Evolutionary conservation across 2,797 vertebrate genomes (phyloP), one percentile per base, ranked within the genome.

Genomic region (Pampus argenteus): DNA sequence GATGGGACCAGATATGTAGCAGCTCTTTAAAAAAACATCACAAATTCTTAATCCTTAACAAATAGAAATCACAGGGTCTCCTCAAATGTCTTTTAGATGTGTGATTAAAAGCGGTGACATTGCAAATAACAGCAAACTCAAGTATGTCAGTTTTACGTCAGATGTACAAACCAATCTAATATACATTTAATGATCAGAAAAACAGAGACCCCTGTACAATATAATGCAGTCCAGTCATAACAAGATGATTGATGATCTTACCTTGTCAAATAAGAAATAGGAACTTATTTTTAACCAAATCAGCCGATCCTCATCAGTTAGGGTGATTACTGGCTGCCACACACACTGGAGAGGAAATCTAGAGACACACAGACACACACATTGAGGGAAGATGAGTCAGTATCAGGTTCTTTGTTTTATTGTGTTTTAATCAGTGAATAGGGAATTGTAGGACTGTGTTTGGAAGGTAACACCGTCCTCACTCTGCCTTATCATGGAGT

Each of bases 261-360:
- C 94, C 94, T 94, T 91, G 71, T 74, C 65, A 91, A 93, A 82
- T 61, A 86, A 87, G 63, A 83, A 92, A 90, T 87, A 81, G 74
- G 79, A 88, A 90, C 72, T 87, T 89, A 67, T 87, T 90, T 89
- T 85, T 55, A 82, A 88, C 65, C 74, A 57, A 83, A 80, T 94
- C 84, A 94, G 89, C 62, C 81, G 88, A 90, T 91, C 92, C 90
- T 92, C 94, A 95, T 95, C 88, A 83, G 94, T 89, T 91, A 91
- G 56, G 88, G 67, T 85, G 86, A 84, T 87, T 67, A 55, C 50
- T 86, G 83, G 81, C 88, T 78, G 82, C 85, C 88, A 78, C 87
- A 83, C 85, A 89, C 87, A 85, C 86, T 82, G 81, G 77, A 90
- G 77, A 87, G 74, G 81, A 86, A 91, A 79, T 90, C 94, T 94